These are phyloP conservation scores for Lytechinus variegatus DNA, from an alignment of 35 echinoderm and acorn worm species.

Conservation along the genomic window DNA sequence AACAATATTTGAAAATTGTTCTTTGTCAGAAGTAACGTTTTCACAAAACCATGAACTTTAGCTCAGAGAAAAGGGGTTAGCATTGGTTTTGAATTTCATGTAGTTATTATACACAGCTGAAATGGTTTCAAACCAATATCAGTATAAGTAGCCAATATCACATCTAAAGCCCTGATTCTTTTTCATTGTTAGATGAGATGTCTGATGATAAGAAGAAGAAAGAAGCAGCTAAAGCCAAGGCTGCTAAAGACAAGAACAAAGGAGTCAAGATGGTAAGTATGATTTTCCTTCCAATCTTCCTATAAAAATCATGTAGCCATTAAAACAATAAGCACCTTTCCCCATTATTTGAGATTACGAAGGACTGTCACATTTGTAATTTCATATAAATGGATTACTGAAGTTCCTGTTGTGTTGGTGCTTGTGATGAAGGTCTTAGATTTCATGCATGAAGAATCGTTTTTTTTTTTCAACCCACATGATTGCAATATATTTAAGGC, in stretches of 20 bases:
- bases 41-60: too few species aligned
- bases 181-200: slow-evolving; percentile 54
- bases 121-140: too few species aligned
- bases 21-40: too few species aligned
- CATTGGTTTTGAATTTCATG: too few species aligned
- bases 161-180: too few species aligned
- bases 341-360: too few species aligned
- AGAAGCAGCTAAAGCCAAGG: slow-evolving; percentile 86
- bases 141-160: too few species aligned
- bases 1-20: too few species aligned
- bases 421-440: background rate
- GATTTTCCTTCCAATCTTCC: background rate
- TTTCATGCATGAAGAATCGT: background rate
- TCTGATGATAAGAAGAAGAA: slow-evolving; percentile 95
- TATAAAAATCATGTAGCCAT: background rate
- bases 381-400: background rate
- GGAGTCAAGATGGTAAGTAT: slow-evolving; percentile 84
- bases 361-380: too few species aligned
- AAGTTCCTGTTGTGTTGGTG: background rate
- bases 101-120: too few species aligned
- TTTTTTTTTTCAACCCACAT: background rate
- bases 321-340: too few species aligned
- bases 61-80: too few species aligned
- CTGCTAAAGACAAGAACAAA: slow-evolving; percentile 92
- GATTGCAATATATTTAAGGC: background rate